phyloP scores from a whole-genome alignment of 1,140 invertebrate species.

The Plodia interpunctella region DNA sequence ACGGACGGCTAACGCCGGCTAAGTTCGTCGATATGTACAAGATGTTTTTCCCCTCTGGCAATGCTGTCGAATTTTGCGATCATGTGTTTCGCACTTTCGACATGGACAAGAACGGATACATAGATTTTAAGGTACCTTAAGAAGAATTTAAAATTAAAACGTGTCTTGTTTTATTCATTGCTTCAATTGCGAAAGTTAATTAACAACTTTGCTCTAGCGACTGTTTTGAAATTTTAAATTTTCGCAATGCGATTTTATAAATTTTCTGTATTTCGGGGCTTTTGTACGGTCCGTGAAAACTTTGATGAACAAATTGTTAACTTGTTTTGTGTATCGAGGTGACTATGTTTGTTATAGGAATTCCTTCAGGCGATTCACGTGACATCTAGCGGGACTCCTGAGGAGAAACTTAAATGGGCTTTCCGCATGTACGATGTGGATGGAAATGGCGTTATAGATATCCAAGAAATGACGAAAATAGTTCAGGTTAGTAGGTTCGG shows the following conservation, averaged over 20 bases:
- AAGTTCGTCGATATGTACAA: slow-evolving; percentile 99
- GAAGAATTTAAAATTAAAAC: background rate
- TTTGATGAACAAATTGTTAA: slow-evolving; percentile 29
- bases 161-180: background rate
- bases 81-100: slow-evolving; percentile 99
- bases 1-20: slow-evolving; percentile 95
- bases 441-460: slow-evolving; percentile 98
- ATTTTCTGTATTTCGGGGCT: slow-evolving; percentile 6
- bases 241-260: slow-evolving; percentile 7
- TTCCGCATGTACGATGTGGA: slow-evolving; percentile 99
- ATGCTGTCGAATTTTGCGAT: slow-evolving; percentile 99
- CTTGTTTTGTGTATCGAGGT: slow-evolving; percentile 38
- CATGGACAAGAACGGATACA: slow-evolving; percentile 99
- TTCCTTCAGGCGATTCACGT: slow-evolving; percentile 98
- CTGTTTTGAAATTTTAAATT: background rate
- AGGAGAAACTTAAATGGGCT: slow-evolving; percentile 99
- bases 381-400: slow-evolving; percentile 96
- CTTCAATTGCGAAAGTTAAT: background rate
- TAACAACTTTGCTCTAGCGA: background rate
- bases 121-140: slow-evolving; percentile 92
- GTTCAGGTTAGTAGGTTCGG: slow-evolving; percentile 83
- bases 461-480: slow-evolving; percentile 97
- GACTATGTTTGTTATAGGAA: slow-evolving; percentile 84
- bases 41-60: slow-evolving; percentile 99
- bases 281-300: slow-evolving; percentile 11